Evolutionary conservation across 2,113 vertebrate species (phyloP).

Genomic region (Gavialis gangeticus): DNA sequence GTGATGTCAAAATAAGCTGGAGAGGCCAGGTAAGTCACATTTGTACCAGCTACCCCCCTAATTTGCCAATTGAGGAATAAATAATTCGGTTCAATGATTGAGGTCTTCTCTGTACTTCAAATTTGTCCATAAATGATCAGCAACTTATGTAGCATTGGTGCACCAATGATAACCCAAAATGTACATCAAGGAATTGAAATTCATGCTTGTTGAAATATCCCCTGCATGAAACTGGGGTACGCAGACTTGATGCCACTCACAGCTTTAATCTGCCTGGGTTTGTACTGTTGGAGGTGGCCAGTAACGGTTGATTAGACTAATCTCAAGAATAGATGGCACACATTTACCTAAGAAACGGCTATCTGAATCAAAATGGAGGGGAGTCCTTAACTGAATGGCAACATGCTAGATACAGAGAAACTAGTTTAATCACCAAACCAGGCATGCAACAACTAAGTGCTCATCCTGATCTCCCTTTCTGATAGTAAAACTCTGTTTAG

Average conservation of each 20-base stretch:
- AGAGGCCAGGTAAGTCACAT: background rate
- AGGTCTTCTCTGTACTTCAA: background rate
- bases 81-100: background rate
- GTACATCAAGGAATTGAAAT: background rate
- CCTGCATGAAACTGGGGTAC: background rate
- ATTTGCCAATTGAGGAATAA: background rate
- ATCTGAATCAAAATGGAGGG: background rate
- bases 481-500: background rate
- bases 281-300: background rate
- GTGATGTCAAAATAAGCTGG: background rate
- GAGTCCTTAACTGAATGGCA: background rate
- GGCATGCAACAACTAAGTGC: background rate
- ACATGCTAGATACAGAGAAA: background rate
- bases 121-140: background rate
- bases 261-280: background rate
- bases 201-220: background rate
- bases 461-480: background rate
- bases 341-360: background rate
- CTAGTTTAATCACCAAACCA: no score
- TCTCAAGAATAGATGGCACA: background rate
- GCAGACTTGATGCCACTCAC: background rate
- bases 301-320: background rate
- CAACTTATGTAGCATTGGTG: background rate
- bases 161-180: background rate
- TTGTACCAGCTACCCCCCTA: background rate